These are phyloP conservation scores for Mercenaria mercenaria DNA, from an alignment of 1,140 invertebrate genomes.

Conservation along the genomic window DNA sequence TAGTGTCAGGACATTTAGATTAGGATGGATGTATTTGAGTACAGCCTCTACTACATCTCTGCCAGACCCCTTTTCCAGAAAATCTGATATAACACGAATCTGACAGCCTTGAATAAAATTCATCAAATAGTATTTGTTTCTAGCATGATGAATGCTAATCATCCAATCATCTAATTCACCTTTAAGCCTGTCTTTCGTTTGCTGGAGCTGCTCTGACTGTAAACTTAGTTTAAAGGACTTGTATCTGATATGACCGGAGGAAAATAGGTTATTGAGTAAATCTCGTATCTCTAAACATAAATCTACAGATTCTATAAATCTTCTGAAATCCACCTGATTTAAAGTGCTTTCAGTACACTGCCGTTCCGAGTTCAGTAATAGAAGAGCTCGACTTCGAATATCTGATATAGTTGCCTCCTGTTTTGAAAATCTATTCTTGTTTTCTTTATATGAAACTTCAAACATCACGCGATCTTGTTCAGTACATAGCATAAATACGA, in stretches of 20 bases:
- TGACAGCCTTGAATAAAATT: slow-evolving; percentile 59
- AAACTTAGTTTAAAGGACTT: slow-evolving; percentile 19
- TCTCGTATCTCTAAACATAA: slow-evolving; percentile 28
- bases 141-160: neutral
- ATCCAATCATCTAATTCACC: slow-evolving; percentile 6
- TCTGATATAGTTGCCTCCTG: slow-evolving; percentile 49
- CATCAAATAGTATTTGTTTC: slow-evolving; percentile 51
- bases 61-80: slow-evolving; percentile 1
- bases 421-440: slow-evolving; percentile 8
- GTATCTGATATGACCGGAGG: slow-evolving; percentile 53
- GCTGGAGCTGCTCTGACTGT: neutral
- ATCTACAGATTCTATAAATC: slow-evolving; percentile 60
- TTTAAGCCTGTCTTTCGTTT: neutral
- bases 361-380: slow-evolving; percentile 63
- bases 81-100: slow-evolving; percentile 39
- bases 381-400: slow-evolving; percentile 64
- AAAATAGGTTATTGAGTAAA: slow-evolving; percentile 14
- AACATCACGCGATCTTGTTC: neutral
- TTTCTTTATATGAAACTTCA: slow-evolving; percentile 38
- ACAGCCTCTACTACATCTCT: neutral
- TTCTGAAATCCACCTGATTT: slow-evolving; percentile 36
- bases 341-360: neutral
- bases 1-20: neutral
- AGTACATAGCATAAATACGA: slow-evolving; percentile 26
- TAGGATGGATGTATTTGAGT: slow-evolving; percentile 49